Evolutionary conservation across 2,888 invertebrate genomes (phyloP), one percentile per base, ranked within the genome.

Genomic region (Drosophila mimetica): DNA sequence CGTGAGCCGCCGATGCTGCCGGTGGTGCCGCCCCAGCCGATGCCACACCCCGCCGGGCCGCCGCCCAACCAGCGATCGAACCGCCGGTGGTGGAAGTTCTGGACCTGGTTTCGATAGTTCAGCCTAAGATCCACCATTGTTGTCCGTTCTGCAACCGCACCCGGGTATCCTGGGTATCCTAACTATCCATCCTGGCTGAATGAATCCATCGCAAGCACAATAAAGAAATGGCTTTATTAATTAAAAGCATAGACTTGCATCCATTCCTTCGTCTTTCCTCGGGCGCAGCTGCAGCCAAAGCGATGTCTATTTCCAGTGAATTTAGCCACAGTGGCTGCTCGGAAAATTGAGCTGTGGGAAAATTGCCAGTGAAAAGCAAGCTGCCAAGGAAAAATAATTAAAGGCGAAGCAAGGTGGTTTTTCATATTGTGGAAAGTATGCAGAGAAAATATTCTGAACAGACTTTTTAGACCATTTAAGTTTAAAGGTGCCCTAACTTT

Each of bases 91-190:
- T 65, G 57, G 18, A 71, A 76, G 34, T 73, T 75, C 7, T 82
- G 82, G 82, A 75, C 71, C 13, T 82, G 86, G 82, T 48, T 86
- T 6, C 67, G 65, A 16, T 82, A 39, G 14, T 6, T 8, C 20
- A 22, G 13, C 6, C 2, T 1, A 1, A 20, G 8, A 4, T 39
- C 39, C 39, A 11, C 39, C 11, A 5, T 39, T n/a, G 42, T 3
- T n/a, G n/a, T 25, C 44, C 14, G 25, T 22, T 25, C 25, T 25
- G 25, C 6, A 25, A 7, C 7, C 25, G 25, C 0, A 22, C n/a
- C n/a, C n/a, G n/a, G n/a, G n/a, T n/a, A 1, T 22, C 22, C 20
- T 22, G 20, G 4, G 4, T 22, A 22, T 22, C 20, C 20, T 22
- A 3, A 0, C 20, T 22, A 22, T 22, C 6, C 6, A 25, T 25